Evolutionary conservation across 2,888 invertebrate genomes (phyloP), one percentile per base, ranked within the genome.

Genomic region (Tetanocera ferruginea): DNA sequence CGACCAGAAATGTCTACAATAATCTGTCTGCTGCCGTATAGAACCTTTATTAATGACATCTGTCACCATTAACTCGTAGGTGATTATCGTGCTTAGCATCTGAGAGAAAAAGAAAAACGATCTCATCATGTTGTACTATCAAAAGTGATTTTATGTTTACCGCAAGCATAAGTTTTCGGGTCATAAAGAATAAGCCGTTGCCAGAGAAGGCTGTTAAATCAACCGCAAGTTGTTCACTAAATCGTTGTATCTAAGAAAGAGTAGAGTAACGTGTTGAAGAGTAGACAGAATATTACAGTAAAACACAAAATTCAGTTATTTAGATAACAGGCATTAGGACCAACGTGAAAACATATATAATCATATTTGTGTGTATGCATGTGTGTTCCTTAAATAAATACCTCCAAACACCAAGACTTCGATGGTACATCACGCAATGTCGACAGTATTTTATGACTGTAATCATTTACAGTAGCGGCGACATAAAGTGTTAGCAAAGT

Each of bases 51-150:
- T 86, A 28, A 89, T 84, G 11, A 88, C 87, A 83, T 88, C 93
- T 70, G 93, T 88, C 77, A 93, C 89, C 76, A 94, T 93, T n/a
- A 94, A 90, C 85, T 94, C 93, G 81, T 93, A 93, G 43, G 93
- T 94, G n/a, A 93, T 90, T 77, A 94, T 92, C 14, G 92, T 92
- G 34, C 93, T 93, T 71, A 92, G 92, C 80, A 92, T 91, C 92
- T 92, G 87, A 62, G 89, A 90, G 49, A 31, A 3, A 23, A 51
- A 23, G 43, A 34, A 5, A 51, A 37, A 55, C 14, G 6, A 77
- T 11, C 34, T 64, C 28, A 55, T 28, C 28, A 19, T 3, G 19
- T 19, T 43, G 11, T 43, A 43, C 1, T 43, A 14, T 11, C 60
- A 60, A n/a, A 72, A 76, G 57, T 11, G 17, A 28, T 19, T 69